Evolutionary conservation across 2,888 invertebrate genomes (phyloP), one percentile per base, ranked within the genome.

Genomic region (Apoderus coryli): DNA sequence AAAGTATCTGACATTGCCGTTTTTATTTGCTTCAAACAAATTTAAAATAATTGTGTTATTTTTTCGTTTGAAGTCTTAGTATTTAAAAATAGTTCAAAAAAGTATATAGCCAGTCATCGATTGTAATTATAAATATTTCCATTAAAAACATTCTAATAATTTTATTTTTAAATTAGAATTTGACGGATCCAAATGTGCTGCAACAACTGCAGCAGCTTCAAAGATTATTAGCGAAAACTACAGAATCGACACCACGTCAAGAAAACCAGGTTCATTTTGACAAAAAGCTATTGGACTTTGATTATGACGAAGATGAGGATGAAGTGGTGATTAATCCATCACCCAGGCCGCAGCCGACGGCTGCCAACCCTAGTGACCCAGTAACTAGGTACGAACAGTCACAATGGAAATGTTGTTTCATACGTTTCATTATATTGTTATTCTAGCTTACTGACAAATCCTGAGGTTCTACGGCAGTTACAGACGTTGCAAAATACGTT

Each of bases 241-340:
- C 43, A 7, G 51, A 51, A 27, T 56, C 55, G 27, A 51, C 52
- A 14, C 38, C 44, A 13, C 60, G 62, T 39, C 44, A 46, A 3
- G 47, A 54, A 19, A 51, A 62, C 2, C 60, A 61, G 32, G 69
- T 77, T 3, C 81, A 81, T 52, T 84, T 84, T 55, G 82, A 82
- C 53, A 72, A 84, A 49, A 85, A 88, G 52, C 59, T 89, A 10
- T 60, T 90, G 35, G 81, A 89, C 58, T 90, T 85, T 56, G 89
- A 90, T 57, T 90, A 90, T 53, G 88, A 82, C 32, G 88, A 88
- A 44, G 89, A 89, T 39, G 88, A 88, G 32, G 88, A 88, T n/a
- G 76, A 78, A 22, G 71, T 67, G 31, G 57, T 57, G 43, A 53
- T 56, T 6, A 63, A 59, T 14, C 65, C 66, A 0, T 60, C 62